Conservation (phyloP, 1,140 invertebrate species). For the Drosophila seguyi region DNA sequence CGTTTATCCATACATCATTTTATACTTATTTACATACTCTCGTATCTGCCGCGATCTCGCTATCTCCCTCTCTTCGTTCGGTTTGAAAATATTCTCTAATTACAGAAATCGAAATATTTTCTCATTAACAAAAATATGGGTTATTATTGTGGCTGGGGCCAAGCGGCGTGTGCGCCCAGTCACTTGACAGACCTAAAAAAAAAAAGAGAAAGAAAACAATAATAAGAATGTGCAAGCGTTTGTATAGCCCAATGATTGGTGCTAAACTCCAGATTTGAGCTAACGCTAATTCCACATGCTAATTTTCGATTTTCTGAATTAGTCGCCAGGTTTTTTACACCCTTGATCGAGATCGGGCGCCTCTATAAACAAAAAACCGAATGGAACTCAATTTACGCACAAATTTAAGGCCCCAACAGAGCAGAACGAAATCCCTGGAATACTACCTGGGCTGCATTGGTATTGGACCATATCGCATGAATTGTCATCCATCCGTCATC, state of each 20-base stretch:
- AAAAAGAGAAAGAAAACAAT: constrained; percentile 10
- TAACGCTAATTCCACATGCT: constrained; percentile 66
- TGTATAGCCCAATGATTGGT: constrained; percentile 45
- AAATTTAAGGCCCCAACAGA: constrained; percentile 50
- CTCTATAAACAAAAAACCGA: constrained; percentile 29
- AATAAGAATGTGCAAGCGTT: constrained; percentile 15
- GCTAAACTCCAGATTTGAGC: constrained; percentile 60
- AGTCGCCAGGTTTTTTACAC: constrained; percentile 50
- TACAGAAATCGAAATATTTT: constrained; percentile 41
- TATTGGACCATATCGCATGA: constrained; percentile 19
- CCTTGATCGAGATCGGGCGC: constrained; percentile 47
- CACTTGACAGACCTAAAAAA: constrained; percentile 44
- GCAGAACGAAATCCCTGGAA: constrained; percentile 43
- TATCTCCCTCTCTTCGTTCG: neutral
- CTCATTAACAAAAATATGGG: constrained; percentile 45
- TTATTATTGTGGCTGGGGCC: constrained; percentile 34
- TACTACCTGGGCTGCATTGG: constrained; percentile 12
- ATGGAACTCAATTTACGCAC: constrained; percentile 47
- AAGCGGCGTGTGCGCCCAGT: constrained; percentile 55
- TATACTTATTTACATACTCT: constrained; percentile 28
- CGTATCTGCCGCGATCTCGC: neutral
- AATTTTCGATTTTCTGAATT: constrained; percentile 55
- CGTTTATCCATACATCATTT: constrained; percentile 12
- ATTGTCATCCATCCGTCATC: constrained; percentile 21
- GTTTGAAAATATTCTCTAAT: constrained; percentile 21